These are phyloP conservation scores for Lasius platythorax DNA, from an alignment of 2,888 invertebrate species.

Conservation along the genomic window DNA sequence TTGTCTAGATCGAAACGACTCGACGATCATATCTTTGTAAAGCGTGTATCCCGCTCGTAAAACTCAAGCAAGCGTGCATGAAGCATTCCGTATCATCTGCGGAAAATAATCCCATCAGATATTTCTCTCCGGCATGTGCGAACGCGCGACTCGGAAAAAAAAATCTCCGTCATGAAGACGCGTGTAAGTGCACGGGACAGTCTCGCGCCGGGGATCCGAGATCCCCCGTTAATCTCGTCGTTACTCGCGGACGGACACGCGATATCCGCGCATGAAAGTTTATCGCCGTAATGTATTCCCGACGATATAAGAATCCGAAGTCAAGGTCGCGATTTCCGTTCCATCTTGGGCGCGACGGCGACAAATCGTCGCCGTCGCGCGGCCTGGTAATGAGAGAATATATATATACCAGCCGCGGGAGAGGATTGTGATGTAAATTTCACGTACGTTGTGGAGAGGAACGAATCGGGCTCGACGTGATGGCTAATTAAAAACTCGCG, in stretches of 20 bases:
- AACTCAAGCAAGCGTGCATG: slow-evolving; percentile 13
- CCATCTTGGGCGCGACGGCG: slow-evolving; percentile 49
- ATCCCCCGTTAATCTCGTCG: slow-evolving; percentile 45
- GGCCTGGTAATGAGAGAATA: slow-evolving; percentile 10
- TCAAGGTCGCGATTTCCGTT: slow-evolving; percentile 64
- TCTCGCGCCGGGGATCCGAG: slow-evolving; percentile 13
- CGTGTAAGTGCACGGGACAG: neutral
- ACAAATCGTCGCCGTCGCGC: slow-evolving; percentile 7
- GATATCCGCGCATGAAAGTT: slow-evolving; percentile 57
- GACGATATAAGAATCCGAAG: slow-evolving; percentile 56
- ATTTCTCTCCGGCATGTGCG: neutral
- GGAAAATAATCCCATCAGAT: slow-evolving; percentile 32
- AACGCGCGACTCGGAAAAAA: slow-evolving; percentile 28
- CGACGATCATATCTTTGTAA: slow-evolving; percentile 21
- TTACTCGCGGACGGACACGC: slow-evolving; percentile 56
- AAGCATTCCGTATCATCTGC: slow-evolving; percentile 7
- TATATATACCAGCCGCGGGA: neutral
- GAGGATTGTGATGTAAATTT: slow-evolving; percentile 26
- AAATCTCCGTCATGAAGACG: slow-evolving; percentile 20
- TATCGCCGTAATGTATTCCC: slow-evolving; percentile 68
- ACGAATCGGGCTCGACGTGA: slow-evolving; percentile 3
- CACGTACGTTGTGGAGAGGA: neutral
- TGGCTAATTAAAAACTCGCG: slow-evolving; percentile 29
- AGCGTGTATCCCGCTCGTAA: slow-evolving; percentile 37
- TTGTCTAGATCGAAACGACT: neutral